A percentile compares a stretch with the other conserved stretches of the same genome.
Evolutionary conservation across 1,140 invertebrate species (phyloP).

Genomic region (Heliothis subflexa): DNA sequence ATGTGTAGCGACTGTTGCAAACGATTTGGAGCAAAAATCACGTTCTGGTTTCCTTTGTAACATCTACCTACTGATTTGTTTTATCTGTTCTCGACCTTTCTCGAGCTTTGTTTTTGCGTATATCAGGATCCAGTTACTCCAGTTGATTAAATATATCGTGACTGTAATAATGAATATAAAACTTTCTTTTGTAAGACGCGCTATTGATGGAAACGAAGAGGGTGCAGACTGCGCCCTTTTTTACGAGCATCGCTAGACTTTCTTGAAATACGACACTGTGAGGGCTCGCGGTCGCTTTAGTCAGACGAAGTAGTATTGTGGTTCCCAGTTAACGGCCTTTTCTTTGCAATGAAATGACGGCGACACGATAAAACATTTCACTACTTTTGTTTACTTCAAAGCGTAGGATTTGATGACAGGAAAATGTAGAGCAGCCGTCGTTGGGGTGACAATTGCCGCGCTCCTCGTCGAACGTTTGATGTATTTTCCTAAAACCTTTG

Average conservation of each 20-base stretch:
- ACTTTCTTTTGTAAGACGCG: conserved; percentile 50
- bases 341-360: conserved; percentile 58
- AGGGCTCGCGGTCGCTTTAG: conserved; percentile 46
- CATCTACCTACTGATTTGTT: background rate
- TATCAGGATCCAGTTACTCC: conserved; percentile 14
- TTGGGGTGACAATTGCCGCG: conserved; percentile 64
- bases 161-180: conserved; percentile 11
- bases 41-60: background rate
- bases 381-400: conserved; percentile 77
- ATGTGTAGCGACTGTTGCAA: background rate
- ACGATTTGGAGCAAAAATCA: background rate
- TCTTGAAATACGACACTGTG: conserved; percentile 72
- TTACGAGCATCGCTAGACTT: conserved; percentile 69
- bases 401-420: conserved; percentile 64
- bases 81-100: background rate
- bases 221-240: conserved; percentile 68
- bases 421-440: conserved; percentile 60
- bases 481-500: conserved; percentile 38
- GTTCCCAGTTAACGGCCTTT: conserved; percentile 51
- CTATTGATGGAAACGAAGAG: conserved; percentile 66
- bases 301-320: conserved; percentile 49
- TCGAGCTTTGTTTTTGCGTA: too few species aligned
- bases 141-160: conserved; percentile 41
- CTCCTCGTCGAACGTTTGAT: conserved; percentile 8
- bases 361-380: conserved; percentile 74